Evolutionary conservation across 2,888 invertebrate genomes (phyloP).

Genomic region (Diploptera punctata): DNA sequence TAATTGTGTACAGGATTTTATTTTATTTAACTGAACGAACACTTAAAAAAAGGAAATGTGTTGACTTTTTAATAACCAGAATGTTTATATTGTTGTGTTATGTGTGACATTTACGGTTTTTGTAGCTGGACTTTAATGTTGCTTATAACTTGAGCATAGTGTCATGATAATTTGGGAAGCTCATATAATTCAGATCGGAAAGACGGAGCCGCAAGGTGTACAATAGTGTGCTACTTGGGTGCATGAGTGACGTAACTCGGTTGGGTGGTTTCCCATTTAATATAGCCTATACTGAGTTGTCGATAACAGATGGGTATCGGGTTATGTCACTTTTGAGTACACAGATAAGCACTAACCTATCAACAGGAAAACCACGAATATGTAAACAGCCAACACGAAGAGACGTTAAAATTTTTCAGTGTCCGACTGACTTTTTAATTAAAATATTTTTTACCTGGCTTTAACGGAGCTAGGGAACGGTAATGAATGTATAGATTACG

Average conservation of each 20-base stretch:
- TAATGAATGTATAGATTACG: too few relatives aligned
- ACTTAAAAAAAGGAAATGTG: too few relatives aligned
- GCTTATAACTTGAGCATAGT: neutral
- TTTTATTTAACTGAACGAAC: too few relatives aligned
- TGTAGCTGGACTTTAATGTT: neutral
- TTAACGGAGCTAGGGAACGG: too few relatives aligned
- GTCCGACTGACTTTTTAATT: neutral
- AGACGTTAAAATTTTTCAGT: neutral
- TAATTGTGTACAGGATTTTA: too few relatives aligned
- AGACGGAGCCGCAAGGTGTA: neutral
- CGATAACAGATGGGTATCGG: too few relatives aligned
- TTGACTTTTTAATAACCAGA: neutral
- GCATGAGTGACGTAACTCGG: neutral
- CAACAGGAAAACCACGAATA: neutral
- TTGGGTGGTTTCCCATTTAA: too few relatives aligned
- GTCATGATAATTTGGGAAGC: constrained; percentile 11
- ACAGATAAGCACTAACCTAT: neutral
- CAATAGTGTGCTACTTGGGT: neutral
- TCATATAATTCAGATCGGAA: constrained; percentile 13
- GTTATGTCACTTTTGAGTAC: neutral
- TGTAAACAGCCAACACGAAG: neutral
- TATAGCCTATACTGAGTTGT: too few relatives aligned
- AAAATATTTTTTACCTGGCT: too few relatives aligned
- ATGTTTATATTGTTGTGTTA: neutral
- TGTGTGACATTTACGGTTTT: constrained; percentile 15